A percentile compares a stretch with the other conserved stretches of the same genome.
Evolutionary conservation across 2,797 vertebrate genomes (phyloP).

Genomic region (Premnoplex brunnescens): DNA sequence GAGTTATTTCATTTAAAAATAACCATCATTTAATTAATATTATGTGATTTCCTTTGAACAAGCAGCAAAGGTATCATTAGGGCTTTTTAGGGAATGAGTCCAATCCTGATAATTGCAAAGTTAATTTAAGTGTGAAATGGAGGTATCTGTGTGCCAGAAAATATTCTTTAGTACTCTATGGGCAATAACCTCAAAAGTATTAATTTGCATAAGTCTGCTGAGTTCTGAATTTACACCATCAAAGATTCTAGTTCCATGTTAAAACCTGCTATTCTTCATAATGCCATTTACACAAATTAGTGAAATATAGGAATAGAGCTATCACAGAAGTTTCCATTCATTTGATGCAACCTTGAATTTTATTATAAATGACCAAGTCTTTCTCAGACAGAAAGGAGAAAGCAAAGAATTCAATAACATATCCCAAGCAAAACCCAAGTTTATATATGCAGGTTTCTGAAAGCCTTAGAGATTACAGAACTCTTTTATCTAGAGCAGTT

Average conservation of each 20-base stretch:
- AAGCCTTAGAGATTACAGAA: background rate
- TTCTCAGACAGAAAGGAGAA: background rate
- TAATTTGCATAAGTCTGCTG: background rate
- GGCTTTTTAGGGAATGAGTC: background rate
- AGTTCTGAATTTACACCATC: background rate
- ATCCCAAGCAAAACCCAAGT: background rate
- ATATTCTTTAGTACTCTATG: background rate
- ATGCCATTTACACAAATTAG: background rate
- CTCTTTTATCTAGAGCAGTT: background rate
- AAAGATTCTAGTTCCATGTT: background rate
- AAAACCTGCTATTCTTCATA: background rate
- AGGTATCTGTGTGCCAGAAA: background rate
- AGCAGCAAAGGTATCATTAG: background rate
- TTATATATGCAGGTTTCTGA: background rate
- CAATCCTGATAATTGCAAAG: background rate
- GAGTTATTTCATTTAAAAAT: background rate
- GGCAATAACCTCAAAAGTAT: background rate
- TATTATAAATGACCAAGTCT: background rate
- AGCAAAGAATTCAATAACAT: background rate
- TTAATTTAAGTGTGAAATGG: slow-evolving; percentile 30
- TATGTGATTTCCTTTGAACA: background rate
- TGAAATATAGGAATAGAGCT: background rate
- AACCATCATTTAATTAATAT: background rate
- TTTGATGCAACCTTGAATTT: background rate
- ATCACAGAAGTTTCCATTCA: background rate